Percentiles rank a stretch among this genome's conserved stretches.
These are phyloP conservation scores for Lepidurus couesii DNA, from an alignment of 1,140 invertebrate genomes.

Conservation along the genomic window DNA sequence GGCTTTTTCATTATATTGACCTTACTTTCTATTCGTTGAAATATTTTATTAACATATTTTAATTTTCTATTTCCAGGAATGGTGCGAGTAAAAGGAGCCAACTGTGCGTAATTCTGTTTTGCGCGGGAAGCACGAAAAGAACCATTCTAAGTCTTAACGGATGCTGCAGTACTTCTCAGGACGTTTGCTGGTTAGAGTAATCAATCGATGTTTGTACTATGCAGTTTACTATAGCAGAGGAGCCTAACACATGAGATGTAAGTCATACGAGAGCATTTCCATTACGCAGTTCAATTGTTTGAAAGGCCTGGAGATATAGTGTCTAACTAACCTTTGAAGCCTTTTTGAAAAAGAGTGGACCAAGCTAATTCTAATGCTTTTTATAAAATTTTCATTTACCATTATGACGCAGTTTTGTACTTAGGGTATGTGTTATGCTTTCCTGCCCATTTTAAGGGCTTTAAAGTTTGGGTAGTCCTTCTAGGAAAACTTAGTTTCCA, in stretches of 20 bases:
- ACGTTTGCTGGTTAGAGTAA: not conserved
- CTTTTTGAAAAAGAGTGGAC: not conserved
- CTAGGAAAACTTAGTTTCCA: too few relatives aligned
- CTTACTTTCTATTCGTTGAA: too few relatives aligned
- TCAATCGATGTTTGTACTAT: not conserved
- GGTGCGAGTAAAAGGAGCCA: not conserved
- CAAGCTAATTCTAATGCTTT: not conserved
- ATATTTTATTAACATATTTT: not conserved
- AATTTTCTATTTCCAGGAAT: not conserved
- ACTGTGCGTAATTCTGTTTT: not conserved
- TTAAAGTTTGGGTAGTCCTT: too few relatives aligned
- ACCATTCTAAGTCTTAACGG: not conserved
- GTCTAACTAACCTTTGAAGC: not conserved
- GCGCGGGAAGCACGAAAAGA: not conserved
- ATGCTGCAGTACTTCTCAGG: slow-evolving; percentile 17
- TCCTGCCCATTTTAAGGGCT: too few relatives aligned
- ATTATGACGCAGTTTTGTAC: too few relatives aligned
- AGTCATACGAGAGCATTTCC: not conserved
- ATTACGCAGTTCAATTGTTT: not conserved
- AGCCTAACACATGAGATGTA: not conserved
- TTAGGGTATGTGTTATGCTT: too few relatives aligned
- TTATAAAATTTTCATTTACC: not conserved
- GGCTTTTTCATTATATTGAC: too few relatives aligned
- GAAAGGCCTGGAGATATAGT: not conserved
- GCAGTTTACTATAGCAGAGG: not conserved